A percentile compares a stretch with the other conserved stretches of the same genome.
Conservation (phyloP, 1,140 invertebrate species). For the Halesus radiatus region DNA sequence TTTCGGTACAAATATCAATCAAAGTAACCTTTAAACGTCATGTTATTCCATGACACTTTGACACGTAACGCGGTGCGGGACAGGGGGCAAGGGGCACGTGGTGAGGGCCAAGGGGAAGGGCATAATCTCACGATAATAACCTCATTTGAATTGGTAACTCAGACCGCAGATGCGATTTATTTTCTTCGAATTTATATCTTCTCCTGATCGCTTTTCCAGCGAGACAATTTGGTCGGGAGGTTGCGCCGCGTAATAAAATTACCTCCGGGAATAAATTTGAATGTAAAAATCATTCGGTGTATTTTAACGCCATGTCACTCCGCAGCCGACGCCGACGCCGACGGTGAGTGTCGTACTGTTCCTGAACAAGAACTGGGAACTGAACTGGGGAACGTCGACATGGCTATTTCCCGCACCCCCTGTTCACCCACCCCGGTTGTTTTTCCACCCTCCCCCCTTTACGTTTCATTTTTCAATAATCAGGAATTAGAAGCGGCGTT, state of each 20-base stretch:
- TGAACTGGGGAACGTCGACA: conserved; percentile 1
- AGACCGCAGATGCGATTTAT: conserved; percentile 38
- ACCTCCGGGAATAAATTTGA: conserved; percentile 57
- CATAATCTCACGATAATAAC: conserved; percentile 42
- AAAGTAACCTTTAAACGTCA: conserved; percentile 2
- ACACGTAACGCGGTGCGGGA: neutral
- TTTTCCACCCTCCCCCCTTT: conserved; percentile 37
- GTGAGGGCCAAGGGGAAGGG: neutral
- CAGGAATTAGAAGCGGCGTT: conserved; percentile 49
- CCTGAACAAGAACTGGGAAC: neutral
- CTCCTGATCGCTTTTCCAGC: conserved; percentile 32
- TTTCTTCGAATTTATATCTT: conserved; percentile 38
- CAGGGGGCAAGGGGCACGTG: neutral
- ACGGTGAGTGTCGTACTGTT: neutral
- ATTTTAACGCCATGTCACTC: conserved; percentile 40
- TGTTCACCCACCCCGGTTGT: no score
- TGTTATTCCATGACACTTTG: conserved; percentile 2
- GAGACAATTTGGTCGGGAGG: conserved; percentile 54
- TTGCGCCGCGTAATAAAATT: conserved; percentile 55
- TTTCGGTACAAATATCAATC: conserved; percentile 17
- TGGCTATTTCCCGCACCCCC: neutral
- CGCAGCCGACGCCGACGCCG: conserved; percentile 16
- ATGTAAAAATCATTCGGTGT: conserved; percentile 53
- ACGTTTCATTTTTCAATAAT: conserved; percentile 57
- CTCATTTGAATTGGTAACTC: conserved; percentile 48